phyloP scores from a whole-genome alignment of 2,888 invertebrate species.

The Anthrax anthrax region DNA sequence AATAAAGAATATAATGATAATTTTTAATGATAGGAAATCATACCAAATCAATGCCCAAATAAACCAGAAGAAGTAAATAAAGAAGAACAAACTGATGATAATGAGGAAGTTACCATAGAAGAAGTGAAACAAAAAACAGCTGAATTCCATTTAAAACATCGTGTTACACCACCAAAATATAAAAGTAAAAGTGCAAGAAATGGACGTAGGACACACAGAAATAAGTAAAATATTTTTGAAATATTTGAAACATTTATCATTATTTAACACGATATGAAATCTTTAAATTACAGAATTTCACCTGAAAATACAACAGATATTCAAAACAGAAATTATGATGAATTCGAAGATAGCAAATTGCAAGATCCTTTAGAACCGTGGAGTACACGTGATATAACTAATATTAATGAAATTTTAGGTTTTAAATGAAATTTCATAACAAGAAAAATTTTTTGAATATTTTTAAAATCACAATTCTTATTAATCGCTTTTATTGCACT shows the following conservation, averaged over 20 bases:
- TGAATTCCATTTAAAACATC: slow-evolving; percentile 29
- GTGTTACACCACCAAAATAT: slow-evolving; percentile 24
- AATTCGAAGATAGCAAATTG: slow-evolving; percentile 30
- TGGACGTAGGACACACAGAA: slow-evolving; percentile 21
- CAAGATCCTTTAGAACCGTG: slow-evolving; percentile 56
- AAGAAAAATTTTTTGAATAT: no score
- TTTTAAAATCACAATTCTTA: no score
- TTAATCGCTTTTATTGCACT: no score
- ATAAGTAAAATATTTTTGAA: slow-evolving; percentile 13
- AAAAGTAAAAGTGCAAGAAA: slow-evolving; percentile 27
- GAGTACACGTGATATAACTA: slow-evolving; percentile 54
- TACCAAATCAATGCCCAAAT: slow-evolving; percentile 3
- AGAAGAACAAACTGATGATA: slow-evolving; percentile 18
- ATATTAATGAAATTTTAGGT: slow-evolving; percentile 55
- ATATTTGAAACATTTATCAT: no score
- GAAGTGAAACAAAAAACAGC: slow-evolving; percentile 33
- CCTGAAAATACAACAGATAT: slow-evolving; percentile 23
- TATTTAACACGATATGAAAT: no score
- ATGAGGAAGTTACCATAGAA: slow-evolving; percentile 27
- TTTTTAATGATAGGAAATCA: slow-evolving; percentile 4
- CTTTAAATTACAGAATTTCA: slow-evolving; percentile 21
- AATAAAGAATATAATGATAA: slow-evolving; percentile 1
- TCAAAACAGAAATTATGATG: slow-evolving; percentile 20
- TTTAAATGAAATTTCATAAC: background rate
- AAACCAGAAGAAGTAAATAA: slow-evolving; percentile 16